Evolutionary conservation across 2,888 invertebrate genomes (phyloP).

Genomic region (Scaptodrosophila latifasciaeformis): DNA sequence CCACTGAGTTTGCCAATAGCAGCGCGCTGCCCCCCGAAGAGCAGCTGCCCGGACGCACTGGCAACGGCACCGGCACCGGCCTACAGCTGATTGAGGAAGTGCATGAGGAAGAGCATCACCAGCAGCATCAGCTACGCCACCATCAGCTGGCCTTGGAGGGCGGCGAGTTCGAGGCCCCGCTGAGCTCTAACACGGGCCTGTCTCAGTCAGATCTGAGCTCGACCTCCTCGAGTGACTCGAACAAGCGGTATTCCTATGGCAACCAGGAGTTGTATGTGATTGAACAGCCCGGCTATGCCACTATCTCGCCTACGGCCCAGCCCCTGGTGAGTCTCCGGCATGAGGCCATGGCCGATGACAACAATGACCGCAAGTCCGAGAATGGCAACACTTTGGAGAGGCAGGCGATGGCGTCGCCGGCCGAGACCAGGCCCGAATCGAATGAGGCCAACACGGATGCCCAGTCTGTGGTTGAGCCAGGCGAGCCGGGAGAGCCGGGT

Average conservation of each 20-base stretch:
- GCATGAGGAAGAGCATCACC: conserved; percentile 38
- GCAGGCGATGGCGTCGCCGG: too few species aligned
- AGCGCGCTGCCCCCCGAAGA: conserved; percentile 44
- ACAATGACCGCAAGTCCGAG: conserved; percentile 46
- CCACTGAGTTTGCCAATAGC: conserved; percentile 47
- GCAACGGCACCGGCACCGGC: too few species aligned
- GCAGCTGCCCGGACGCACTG: conserved; percentile 55
- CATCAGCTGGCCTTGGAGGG: conserved; percentile 9
- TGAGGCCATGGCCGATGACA: neutral
- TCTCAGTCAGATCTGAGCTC: conserved; percentile 88
- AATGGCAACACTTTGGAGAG: conserved; percentile 44
- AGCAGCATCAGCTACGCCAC: conserved; percentile 17
- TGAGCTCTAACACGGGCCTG: conserved; percentile 82
- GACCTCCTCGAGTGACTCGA: conserved; percentile 81
- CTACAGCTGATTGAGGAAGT: conserved; percentile 71
- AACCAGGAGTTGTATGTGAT: conserved; percentile 86
- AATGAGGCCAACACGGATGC: conserved; percentile 3
- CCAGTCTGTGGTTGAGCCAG: conserved; percentile 8
- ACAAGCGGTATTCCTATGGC: conserved; percentile 86
- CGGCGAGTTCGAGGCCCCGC: conserved; percentile 71
- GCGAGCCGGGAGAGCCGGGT: too few species aligned
- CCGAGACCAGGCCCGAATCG: too few species aligned
- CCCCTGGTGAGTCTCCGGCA: conserved; percentile 30
- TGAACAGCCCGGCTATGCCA: conserved; percentile 82
- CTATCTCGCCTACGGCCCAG: conserved; percentile 40